A percentile compares a stretch with the other conserved stretches of the same genome.
Conservation (phyloP, 2,113 vertebrate genomes). For the Amphiprion percula region DNA sequence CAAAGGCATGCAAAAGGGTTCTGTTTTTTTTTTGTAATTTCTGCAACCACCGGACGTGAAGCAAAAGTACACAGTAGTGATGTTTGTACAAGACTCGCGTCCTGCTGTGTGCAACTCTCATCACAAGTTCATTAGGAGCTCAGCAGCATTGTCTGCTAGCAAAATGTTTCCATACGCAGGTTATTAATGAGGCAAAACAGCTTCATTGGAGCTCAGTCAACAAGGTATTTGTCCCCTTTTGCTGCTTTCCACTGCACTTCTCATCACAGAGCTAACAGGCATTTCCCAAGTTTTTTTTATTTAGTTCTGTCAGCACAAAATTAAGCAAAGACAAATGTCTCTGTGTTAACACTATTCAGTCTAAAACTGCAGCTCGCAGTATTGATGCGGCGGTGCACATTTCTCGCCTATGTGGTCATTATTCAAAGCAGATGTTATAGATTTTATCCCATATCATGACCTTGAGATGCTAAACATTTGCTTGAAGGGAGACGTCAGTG, state of each 20-base stretch:
- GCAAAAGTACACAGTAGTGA: slow-evolving; percentile 45
- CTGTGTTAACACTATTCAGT: slow-evolving; percentile 63
- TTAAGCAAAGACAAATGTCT: slow-evolving; percentile 71
- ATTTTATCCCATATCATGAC: slow-evolving; percentile 79
- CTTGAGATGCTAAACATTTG: slow-evolving; percentile 79
- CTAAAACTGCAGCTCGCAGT: slow-evolving; percentile 67
- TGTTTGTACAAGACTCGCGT: slow-evolving; percentile 46
- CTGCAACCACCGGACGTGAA: slow-evolving; percentile 17
- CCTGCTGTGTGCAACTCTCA: slow-evolving; percentile 60
- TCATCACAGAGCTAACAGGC: slow-evolving; percentile 43
- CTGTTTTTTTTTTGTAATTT: slow-evolving; percentile 4
- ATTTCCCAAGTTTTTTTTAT: slow-evolving; percentile 29
- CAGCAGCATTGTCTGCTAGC: slow-evolving; percentile 19
- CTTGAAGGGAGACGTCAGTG: slow-evolving; percentile 74
- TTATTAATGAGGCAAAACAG: slow-evolving; percentile 47
- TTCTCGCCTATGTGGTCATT: slow-evolving; percentile 82
- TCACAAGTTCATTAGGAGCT: slow-evolving; percentile 68
- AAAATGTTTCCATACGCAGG: slow-evolving; percentile 35
- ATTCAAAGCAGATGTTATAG: slow-evolving; percentile 84
- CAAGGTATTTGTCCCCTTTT: slow-evolving; percentile 63
- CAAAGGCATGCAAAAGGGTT: slow-evolving; percentile 18
- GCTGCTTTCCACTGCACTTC: slow-evolving; percentile 22
- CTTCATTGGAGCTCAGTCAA: slow-evolving; percentile 65
- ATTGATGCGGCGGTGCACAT: slow-evolving; percentile 73
- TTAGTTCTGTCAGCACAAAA: slow-evolving; percentile 69